Evolutionary conservation across 2,797 vertebrate species (phyloP), one percentile per base, ranked within the genome.

Genomic region (Eleutherodactylus coqui): DNA sequence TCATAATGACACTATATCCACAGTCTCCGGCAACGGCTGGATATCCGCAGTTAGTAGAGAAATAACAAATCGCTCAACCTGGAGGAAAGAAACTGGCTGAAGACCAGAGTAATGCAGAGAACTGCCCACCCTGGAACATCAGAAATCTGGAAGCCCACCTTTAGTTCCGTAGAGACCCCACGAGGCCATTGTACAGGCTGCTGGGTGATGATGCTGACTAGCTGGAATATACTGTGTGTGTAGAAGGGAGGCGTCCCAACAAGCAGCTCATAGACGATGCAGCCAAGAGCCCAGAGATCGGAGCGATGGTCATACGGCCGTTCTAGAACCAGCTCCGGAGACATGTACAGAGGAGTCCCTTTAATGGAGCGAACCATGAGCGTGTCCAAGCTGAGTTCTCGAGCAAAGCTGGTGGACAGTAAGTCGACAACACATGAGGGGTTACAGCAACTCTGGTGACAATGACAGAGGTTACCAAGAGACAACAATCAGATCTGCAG

Each of bases 311-410:
- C 98, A 0, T 99, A 99, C 0, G 98, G 98, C 86, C 94, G 96
- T 90, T 99, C 98, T 88, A 96, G 95, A 89, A 99, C 96, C 91
- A 98, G 92, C 92, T 99, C 98, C 11, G 98, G 98, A 75, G 97
- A 96, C 98, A 99, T 99, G 91, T 99, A 99, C 72, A 99, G 95
- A 0, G 98, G 98, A 0, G 98, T 99, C 79, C 98, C 98, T 91
- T 99, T 99, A 91, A 99, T 97, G 77, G 98, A 99, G 0, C 97
- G 99, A 92, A 99, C 93, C 89, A 99, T 97, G 92, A 99, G 91
- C 0, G 98, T 99, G 88, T 97, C 97, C 87, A 97, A 95, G 67
- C 98, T 98, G 96, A 99, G 99, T 67, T 96, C 95, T 88, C 98
- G 95, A 5, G 98, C 98, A 95, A 99, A 99, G 64, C 98, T 99